Evolutionary conservation across 2,888 invertebrate genomes (phyloP).

Genomic region (Coleophora deauratella): DNA sequence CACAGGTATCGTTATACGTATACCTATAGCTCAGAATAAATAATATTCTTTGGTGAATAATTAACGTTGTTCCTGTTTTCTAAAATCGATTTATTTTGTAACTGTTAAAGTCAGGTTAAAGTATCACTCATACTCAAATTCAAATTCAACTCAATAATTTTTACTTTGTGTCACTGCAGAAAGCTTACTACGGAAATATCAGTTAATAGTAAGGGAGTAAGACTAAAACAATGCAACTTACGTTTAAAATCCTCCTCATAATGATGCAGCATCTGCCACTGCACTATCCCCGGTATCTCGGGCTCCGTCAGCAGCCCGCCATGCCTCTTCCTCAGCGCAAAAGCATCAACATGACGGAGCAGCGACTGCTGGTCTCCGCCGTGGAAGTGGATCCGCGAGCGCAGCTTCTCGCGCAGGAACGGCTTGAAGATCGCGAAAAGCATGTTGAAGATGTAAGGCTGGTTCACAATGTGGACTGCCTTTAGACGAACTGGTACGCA

Average conservation of each 20-base stretch:
- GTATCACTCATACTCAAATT: too few species aligned
- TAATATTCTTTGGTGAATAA: too few species aligned
- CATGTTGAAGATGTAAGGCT: constrained; percentile 90
- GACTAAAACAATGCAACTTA: too few species aligned
- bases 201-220: too few species aligned
- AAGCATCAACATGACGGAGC: constrained; percentile 71
- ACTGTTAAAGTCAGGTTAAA: too few species aligned
- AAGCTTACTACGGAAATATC: too few species aligned
- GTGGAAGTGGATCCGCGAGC: constrained; percentile 84
- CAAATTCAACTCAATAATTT: too few species aligned
- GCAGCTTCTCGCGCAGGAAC: constrained; percentile 87
- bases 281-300: constrained; percentile 74
- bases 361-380: constrained; percentile 78
- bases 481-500: constrained; percentile 88
- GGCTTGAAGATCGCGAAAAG: constrained; percentile 90
- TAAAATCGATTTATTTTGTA: too few species aligned
- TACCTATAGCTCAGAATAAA: too few species aligned
- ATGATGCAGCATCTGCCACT: constrained; percentile 78
- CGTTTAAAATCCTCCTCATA: constrained; percentile 81
- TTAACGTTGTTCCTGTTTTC: too few species aligned
- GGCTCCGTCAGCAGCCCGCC: constrained; percentile 80
- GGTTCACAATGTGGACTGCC: constrained; percentile 90
- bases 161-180: too few species aligned
- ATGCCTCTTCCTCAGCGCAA: constrained; percentile 75
- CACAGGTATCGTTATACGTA: too few species aligned